These are phyloP conservation scores for Coryphaenoides rupestris DNA, from an alignment of 2,113 vertebrate genomes.

Conservation along the genomic window DNA sequence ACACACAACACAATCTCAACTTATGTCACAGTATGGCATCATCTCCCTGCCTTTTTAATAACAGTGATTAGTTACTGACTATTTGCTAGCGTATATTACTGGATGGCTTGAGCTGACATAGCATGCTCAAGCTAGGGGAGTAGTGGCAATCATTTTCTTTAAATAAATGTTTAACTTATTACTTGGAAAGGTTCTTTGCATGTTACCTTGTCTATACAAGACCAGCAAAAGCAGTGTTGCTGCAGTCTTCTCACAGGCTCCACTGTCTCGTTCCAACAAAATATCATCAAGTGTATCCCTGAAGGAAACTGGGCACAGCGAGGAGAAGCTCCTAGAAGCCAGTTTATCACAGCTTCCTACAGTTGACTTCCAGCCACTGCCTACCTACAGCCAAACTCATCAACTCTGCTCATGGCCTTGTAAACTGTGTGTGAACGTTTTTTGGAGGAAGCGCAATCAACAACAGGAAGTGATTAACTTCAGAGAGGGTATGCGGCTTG, in stretches of 20 bases:
- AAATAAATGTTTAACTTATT: too few relatives aligned
- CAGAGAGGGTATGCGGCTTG: conserved; percentile 26
- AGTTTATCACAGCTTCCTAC: not conserved
- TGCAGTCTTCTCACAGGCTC: too few relatives aligned
- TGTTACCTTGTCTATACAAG: too few relatives aligned
- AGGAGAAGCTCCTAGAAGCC: not conserved
- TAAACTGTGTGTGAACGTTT: conserved; percentile 6
- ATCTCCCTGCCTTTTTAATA: conserved; percentile 12
- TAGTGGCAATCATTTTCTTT: too few relatives aligned
- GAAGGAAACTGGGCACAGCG: not conserved
- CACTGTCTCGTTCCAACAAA: not conserved
- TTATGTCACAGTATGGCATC: not conserved
- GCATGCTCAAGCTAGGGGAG: too few relatives aligned
- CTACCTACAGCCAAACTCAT: conserved; percentile 5
- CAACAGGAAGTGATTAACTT: conserved; percentile 50
- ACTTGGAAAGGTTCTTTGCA: too few relatives aligned
- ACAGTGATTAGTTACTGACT: conserved; percentile 7
- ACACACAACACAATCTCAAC: conserved; percentile 4
- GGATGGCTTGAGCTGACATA: too few relatives aligned
- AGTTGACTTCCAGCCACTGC: not conserved
- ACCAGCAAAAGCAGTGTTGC: too few relatives aligned
- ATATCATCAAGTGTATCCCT: not conserved
- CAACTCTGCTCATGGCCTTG: conserved; percentile 9
- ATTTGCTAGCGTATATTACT: too few relatives aligned
- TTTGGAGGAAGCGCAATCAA: conserved; percentile 29